These are phyloP conservation scores for Epinephelus lanceolatus DNA, from an alignment of 2,113 vertebrate species.

Conservation along the genomic window DNA sequence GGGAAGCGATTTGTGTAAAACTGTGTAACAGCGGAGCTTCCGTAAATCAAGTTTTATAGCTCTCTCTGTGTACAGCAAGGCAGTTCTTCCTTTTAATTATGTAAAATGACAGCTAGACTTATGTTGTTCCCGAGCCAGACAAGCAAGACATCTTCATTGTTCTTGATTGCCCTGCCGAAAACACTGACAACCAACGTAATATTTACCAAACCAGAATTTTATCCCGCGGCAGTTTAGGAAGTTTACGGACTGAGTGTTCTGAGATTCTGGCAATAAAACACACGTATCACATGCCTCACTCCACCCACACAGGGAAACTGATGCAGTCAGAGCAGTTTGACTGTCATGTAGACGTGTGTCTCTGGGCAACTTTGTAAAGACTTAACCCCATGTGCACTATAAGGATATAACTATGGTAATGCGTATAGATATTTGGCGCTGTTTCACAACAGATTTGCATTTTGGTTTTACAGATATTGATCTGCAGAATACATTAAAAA, in stretches of 20 bases:
- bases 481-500: not conserved
- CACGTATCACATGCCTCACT: not conserved
- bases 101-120: slow-evolving; percentile 53
- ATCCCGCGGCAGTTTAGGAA: slow-evolving; percentile 18
- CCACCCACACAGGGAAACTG: slow-evolving; percentile 33
- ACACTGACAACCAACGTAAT: slow-evolving; percentile 28
- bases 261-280: slow-evolving; percentile 28
- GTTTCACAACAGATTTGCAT: not conserved
- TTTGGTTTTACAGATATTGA: not conserved
- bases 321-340: not conserved
- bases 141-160: slow-evolving; percentile 49
- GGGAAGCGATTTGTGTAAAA: slow-evolving; percentile 47
- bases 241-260: slow-evolving; percentile 11
- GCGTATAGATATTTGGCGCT: not conserved
- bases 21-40: slow-evolving; percentile 3
- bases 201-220: slow-evolving; percentile 36
- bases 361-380: not conserved
- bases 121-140: slow-evolving; percentile 40
- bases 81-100: slow-evolving; percentile 57
- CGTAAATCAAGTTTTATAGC: slow-evolving; percentile 62
- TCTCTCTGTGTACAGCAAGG: slow-evolving; percentile 1
- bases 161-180: slow-evolving; percentile 6
- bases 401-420: not conserved
- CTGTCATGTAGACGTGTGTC: not conserved
- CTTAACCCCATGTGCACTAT: not conserved